These are phyloP conservation scores for Clanis bilineata DNA, from an alignment of 2,888 invertebrate species.

Conservation along the genomic window DNA sequence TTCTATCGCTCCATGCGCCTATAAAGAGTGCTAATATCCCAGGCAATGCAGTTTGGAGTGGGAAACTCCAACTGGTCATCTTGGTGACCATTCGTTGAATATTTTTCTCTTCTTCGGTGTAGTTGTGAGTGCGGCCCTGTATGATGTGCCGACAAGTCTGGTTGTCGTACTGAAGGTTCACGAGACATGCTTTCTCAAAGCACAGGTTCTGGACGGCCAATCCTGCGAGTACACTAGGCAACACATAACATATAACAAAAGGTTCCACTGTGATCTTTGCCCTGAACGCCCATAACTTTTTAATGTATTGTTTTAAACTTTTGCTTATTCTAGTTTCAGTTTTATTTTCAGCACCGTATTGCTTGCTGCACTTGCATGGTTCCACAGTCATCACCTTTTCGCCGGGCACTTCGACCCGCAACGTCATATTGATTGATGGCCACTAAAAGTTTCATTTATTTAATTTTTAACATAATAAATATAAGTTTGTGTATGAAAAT, in stretches of 20 bases:
- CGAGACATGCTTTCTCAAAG: conserved; percentile 82
- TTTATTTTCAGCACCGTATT: conserved; percentile 53
- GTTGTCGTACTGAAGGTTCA: conserved; percentile 78
- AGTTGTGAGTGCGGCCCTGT: conserved; percentile 66
- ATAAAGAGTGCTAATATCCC: conserved; percentile 81
- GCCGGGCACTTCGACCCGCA: conserved; percentile 74
- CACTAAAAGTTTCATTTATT: conserved; percentile 22
- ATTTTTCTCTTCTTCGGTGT: conserved; percentile 65
- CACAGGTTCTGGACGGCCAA: conserved; percentile 81
- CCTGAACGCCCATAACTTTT: conserved; percentile 66
- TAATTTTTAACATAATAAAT: conserved; percentile 26
- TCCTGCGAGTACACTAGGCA: conserved; percentile 86
- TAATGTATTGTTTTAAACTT: conserved; percentile 64
- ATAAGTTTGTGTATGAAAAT: conserved; percentile 16
- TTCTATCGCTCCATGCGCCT: conserved; percentile 84
- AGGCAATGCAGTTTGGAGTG: conserved; percentile 81
- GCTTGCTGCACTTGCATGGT: conserved; percentile 64
- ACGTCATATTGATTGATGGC: conserved; percentile 65
- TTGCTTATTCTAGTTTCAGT: conserved; percentile 61
- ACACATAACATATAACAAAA: conserved; percentile 84
- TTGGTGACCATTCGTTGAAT: conserved; percentile 80
- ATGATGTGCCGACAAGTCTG: conserved; percentile 78
- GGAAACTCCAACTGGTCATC: conserved; percentile 82
- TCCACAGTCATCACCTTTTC: conserved; percentile 69
- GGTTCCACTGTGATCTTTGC: conserved; percentile 85